A percentile compares a stretch with the other conserved stretches of the same genome.
Evolutionary conservation across 2,888 invertebrate genomes (phyloP).

Genomic region (Epinotia brunnichana): DNA sequence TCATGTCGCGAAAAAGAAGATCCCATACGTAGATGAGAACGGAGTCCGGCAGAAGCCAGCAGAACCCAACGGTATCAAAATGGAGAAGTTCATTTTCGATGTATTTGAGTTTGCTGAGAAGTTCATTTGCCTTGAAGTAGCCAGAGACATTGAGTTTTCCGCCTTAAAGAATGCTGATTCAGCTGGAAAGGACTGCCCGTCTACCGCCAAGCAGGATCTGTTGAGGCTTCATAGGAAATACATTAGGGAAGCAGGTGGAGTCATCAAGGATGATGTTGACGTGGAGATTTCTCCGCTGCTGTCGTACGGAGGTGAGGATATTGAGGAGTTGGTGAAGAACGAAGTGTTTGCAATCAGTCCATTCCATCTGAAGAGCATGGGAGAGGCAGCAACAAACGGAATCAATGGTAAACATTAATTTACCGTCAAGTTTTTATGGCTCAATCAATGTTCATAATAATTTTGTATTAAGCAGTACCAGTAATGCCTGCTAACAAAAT

Average conservation of each 20-base stretch:
- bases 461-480: too few relatives aligned
- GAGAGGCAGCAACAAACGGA: conserved; percentile 67
- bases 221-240: conserved; percentile 90
- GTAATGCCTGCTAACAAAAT: too few relatives aligned
- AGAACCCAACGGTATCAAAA: conserved; percentile 97
- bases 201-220: conserved; percentile 91
- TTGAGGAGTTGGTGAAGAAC: conserved; percentile 86
- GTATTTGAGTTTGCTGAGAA: conserved; percentile 96
- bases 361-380: conserved; percentile 81
- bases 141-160: conserved; percentile 96
- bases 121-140: conserved; percentile 96
- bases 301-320: conserved; percentile 95
- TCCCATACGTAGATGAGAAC: conserved; percentile 90
- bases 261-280: conserved; percentile 85
- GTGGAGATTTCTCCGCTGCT: conserved; percentile 96
- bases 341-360: conserved; percentile 87
- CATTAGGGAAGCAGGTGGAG: conserved; percentile 91
- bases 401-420: conserved; percentile 71
- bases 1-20: conserved; percentile 99
- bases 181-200: conserved; percentile 94
- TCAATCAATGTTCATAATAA: background rate
- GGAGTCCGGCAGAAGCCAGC: conserved; percentile 90
- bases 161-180: conserved; percentile 97
- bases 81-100: conserved; percentile 99
- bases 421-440: background rate